A percentile compares a stretch with the other conserved stretches of the same genome.
Conservation (phyloP, 2,113 vertebrate genomes). For the Rhinolophus sinicus region DNA sequence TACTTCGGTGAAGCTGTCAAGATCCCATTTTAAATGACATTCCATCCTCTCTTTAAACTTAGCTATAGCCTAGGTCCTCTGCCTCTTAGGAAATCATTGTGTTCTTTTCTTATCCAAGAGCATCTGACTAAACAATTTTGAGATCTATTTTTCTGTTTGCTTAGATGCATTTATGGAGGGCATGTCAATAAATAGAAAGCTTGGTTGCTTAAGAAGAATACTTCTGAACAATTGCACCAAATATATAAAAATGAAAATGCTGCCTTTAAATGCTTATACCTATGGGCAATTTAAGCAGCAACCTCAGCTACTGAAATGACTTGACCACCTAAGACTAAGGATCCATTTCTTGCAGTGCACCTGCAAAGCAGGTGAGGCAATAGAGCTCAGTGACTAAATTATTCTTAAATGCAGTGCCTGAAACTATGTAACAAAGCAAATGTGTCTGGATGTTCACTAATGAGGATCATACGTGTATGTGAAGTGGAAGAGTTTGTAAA, state of each 20-base stretch:
- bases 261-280: neutral
- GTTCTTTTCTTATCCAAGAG: conserved; percentile 3
- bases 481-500: neutral
- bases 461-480: neutral
- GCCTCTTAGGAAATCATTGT: conserved; percentile 37
- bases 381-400: neutral
- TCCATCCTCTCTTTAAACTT: conserved; percentile 6
- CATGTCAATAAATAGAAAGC: conserved; percentile 33
- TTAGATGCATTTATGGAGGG: neutral
- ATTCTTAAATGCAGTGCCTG: neutral
- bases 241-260: neutral
- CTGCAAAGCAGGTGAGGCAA: neutral
- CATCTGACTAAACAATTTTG: neutral
- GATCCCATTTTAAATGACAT: neutral
- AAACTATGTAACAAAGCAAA: neutral
- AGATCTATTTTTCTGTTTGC: conserved; percentile 32
- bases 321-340: neutral
- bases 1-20: neutral
- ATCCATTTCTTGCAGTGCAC: neutral
- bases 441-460: neutral
- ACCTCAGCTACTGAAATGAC: neutral
- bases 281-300: neutral
- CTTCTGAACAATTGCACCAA: neutral
- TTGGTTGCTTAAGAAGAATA: conserved; percentile 9
- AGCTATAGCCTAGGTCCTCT: neutral